Evolutionary conservation across 2,113 vertebrate genomes (phyloP), one percentile per base, ranked within the genome.

Genomic region (Petromus typicus): DNA sequence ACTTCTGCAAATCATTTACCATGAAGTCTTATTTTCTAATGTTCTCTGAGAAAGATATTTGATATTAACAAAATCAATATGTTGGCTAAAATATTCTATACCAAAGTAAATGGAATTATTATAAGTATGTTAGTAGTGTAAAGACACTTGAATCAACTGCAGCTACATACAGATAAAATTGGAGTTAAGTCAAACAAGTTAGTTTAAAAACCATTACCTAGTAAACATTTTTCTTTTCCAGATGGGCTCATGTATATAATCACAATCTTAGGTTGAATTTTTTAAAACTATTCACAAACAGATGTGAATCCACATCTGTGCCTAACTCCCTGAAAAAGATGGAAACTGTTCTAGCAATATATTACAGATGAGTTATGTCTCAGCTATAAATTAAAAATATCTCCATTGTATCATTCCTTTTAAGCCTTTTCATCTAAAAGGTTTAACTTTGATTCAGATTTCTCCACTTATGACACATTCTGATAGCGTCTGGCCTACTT

Each of bases 381-480:
- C 56, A 66, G 18, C 64, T 94, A 79, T 94, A 94, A 98, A 97
- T 98, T 88, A 94, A 97, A 97, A 96, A 86, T 97, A 88, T 37
- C 23, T 94, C 89, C 91, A 73, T 63, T 96, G 64, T 96, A 93
- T 93, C 93, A 90, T 84, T 86, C 67, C 92, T 88, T 90, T 97
- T 95, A 89, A 94, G 78, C 63, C 84, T 97, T 95, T 92, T 94
- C 93, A 97, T 95, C 91, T 90, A 40, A 91, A 97, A 96, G 95
- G 89, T 95, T 98, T 97, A 96, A 96, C 96, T 86, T 91, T 96
- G 95, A 98, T 67, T 91, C 76, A 37, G 85, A 86, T 94, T 88
- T 97, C 90, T 80, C 91, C 88, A 89, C 93, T 98, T 96, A 17
- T 51, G 2, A 22, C 64, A 95, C 76, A 82, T 34, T 97, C 93